Base-by-base conservation (phyloP, 2,888 invertebrate genomes). In the Agelastica alni region DNA sequence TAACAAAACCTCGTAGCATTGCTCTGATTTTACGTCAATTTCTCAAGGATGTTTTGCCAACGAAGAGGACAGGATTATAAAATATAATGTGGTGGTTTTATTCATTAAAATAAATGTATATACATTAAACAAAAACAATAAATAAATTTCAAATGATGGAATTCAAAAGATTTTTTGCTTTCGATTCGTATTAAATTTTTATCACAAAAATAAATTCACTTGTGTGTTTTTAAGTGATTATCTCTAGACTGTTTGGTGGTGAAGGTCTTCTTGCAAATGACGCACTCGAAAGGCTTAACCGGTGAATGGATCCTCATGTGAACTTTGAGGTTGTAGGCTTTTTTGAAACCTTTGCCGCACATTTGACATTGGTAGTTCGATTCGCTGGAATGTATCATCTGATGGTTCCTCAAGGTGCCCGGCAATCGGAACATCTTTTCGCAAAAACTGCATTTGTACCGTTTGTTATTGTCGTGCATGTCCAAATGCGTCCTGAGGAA, bases 251-350 rank as follows among this genome's bases (percentile, higher is more conserved):
- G 61, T 34, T 64, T 63, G 2, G 79, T 75, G 9, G 79, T 74
- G 52, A 84, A 85, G 0, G 80, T 73, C 56, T 81, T 83, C 37
- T 79, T 77, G 62, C 85, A 85, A 45, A 81, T 69, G 1, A 75
- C 71, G 61, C 85, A 85, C 0, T 72, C 64, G 48, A 77, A 80
- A 4, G 77, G 49, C 41, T 49, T 49, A 1, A 49, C 30, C 4
- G 49, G 41, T 10, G 49, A 49, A 63, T 84, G 84, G 4, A 80
- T 71, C 2, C 78, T 71, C 1, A 77, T 70, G 62, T 85, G 85
- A 0, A 80, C 77, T 41, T 80, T 81, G 53, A 84, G 67, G 51
- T 47, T 39, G 34, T 53, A 44, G 20, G 46, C 28, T 12, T 49
- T 51, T 47, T 51, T 59, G 42, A 64, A 62, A 3, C 61, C 58